phyloP scores from a whole-genome alignment of 2,888 invertebrate species.

The Melanotus villosus region DNA sequence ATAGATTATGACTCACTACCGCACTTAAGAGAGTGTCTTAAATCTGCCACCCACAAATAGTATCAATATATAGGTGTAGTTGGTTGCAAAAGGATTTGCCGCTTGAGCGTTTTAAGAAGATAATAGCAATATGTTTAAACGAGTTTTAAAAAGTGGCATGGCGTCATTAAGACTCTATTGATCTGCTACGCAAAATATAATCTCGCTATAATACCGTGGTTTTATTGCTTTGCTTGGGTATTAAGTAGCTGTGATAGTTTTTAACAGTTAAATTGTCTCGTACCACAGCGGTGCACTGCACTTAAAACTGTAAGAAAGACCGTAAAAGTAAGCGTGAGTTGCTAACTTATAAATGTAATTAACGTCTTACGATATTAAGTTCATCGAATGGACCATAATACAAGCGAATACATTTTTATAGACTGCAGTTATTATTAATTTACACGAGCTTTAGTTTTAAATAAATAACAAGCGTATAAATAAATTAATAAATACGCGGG shows the following conservation, averaged over 20 bases:
- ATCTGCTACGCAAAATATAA: conserved; percentile 7
- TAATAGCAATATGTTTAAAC: conserved; percentile 11
- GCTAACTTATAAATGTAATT: too few species aligned
- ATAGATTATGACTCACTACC: conserved; percentile 4
- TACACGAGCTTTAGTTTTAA: too few species aligned
- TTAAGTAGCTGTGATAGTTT: conserved; percentile 7
- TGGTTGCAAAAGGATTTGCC: conserved; percentile 6
- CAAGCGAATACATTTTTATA: too few species aligned
- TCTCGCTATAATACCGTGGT: neutral
- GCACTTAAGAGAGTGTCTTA: conserved; percentile 8
- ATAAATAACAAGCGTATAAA: too few species aligned
- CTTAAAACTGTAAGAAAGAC: neutral
- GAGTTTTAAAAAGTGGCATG: conserved; percentile 16
- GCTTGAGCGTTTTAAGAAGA: conserved; percentile 9
- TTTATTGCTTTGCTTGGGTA: neutral
- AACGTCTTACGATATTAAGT: too few species aligned
- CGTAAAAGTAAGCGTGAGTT: neutral
- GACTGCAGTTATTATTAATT: too few species aligned
- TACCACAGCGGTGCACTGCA: conserved; percentile 1
- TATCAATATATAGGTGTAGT: neutral
- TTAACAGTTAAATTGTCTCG: conserved; percentile 3
- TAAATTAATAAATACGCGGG: too few species aligned
- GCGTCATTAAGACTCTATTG: conserved; percentile 18
- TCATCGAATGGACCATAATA: too few species aligned
- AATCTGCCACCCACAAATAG: conserved; percentile 16